These are phyloP conservation scores for Netelia melanura DNA, from an alignment of 2,888 invertebrate genomes.

Conservation along the genomic window DNA sequence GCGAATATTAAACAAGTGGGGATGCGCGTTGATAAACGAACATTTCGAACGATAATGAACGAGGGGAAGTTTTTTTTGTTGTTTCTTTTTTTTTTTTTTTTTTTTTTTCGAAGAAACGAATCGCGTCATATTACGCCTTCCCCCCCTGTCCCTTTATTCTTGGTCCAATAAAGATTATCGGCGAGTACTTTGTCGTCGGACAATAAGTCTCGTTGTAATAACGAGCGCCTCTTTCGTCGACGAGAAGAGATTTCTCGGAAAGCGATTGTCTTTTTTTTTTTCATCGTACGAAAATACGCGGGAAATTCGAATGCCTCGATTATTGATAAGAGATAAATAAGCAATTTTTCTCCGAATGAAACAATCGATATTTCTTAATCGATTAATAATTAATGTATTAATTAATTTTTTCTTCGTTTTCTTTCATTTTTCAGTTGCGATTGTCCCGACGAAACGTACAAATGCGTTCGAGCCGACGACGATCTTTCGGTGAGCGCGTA, in stretches of 20 bases:
- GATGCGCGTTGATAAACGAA: not conserved
- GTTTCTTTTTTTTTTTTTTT: too few relatives aligned
- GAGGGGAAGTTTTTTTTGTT: not conserved
- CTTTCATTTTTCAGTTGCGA: conserved; percentile 84
- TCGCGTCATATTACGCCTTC: not conserved
- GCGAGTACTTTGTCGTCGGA: conserved; percentile 32
- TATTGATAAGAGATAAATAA: too few relatives aligned
- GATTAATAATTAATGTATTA: not conserved
- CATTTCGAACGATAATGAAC: not conserved
- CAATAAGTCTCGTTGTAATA: conserved; percentile 44
- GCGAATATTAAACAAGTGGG: not conserved
- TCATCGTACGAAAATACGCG: not conserved
- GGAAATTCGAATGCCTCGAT: not conserved
- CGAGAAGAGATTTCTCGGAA: conserved; percentile 44
- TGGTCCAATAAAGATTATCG: conserved; percentile 5
- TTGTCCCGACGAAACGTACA: conserved; percentile 84
- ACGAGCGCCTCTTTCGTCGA: conserved; percentile 15
- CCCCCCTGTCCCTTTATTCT: not conserved
- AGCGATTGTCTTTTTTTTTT: conserved; percentile 19
- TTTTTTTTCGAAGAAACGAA: conserved; percentile 46
- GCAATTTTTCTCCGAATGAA: too few relatives aligned
- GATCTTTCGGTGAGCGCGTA: conserved; percentile 87
- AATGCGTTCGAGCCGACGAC: conserved; percentile 86
- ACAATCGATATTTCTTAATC: too few relatives aligned
- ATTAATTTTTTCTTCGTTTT: conserved; percentile 50